Base-by-base conservation (phyloP, 1,140 invertebrate genomes). In the Adoxophyes honmai region DNA sequence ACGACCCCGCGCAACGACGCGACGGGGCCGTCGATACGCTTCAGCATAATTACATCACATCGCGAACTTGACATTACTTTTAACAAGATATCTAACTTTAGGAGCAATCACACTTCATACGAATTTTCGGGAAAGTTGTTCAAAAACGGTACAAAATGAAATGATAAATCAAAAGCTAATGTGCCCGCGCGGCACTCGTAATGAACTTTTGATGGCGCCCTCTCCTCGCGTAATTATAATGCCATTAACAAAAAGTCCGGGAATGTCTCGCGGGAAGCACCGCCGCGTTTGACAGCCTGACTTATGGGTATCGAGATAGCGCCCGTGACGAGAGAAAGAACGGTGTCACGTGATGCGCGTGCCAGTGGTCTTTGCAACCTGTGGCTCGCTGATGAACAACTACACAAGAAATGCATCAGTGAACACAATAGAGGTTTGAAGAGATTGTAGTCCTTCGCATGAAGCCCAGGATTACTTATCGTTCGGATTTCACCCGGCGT, bases 161-260 rank as follows among this genome's bases (percentile, higher is more conserved):
- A 44, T 44, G 39, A 44, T 44, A 44, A 44, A 44, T 44, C 39
- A 44, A 44, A 44, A 44, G 39, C 15, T 44, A 44, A 44, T 44
- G 39, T 44, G 9, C 15, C 39, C 39, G 36, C 36, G n/a, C 37
- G 37, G 15, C 37, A 39, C 13, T 44, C 39, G 39, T 44, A 44
- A 44, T 44, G 39, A 44, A 44, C 8, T 44, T 44, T 44, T 44
- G 39, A 44, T 44, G 39, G 38, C 33, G 33, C 33, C 4, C 9
- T 14, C 8, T 3, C 7, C 15, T 2, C 39, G 14, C 9, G 39
- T 21, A 44, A 44, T 44, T 44, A 44, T 44, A 44, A 44, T 44
- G 39, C 39, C 39, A 44, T 44, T 44, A 44, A 44, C 39, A 44
- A 44, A 44, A 44, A 44, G 39, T 44, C 39, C 39, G 11, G 34